Base-by-base conservation (phyloP, 2,797 vertebrate genomes). In the Cynopterus sphinx region DNA sequence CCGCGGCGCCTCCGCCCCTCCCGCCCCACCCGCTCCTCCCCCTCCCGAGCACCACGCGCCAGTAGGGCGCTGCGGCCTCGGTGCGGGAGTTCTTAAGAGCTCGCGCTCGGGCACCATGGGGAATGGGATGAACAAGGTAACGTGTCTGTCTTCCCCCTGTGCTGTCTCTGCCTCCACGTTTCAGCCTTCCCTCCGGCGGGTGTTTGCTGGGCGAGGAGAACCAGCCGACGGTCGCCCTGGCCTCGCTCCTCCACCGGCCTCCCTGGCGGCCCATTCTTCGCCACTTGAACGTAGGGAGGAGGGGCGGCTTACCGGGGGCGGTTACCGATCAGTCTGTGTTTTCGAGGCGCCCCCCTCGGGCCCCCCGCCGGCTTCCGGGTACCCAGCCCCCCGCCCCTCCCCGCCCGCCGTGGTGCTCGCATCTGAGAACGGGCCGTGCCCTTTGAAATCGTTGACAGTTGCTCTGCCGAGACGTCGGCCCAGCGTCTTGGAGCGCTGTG, bases 41-140 rank as follows among this genome's bases (percentile, higher is more conserved):
- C 59, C 82, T 63, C 92, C 51, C 2, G 67, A 15, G 15, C 1
- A 83, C 53, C 65, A 4, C 81, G 26, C 13, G 93, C 61, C 43
- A 19, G 13, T 17, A 6, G 67, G 1, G 95, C 91, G 87, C 77
- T 75, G 96, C 95, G 82, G 75, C 94, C 71, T 74, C 93, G 71
- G 68, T 53, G 93, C 96, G 91, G 55, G 74, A 71, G 94, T 95
- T 71, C 95, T 93, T 33, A 91, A 91, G 95, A 86, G 92, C 82
- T 94, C 96, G 96, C 97, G 61, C 4, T n/a, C 83, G 13, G 94
- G 88, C 98, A 96, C 97, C 98, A 98, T 98, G 98, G 98, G 98
- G 96, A 98, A 98, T 98, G 98, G 98, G 97, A 98, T 98, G 98
- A 98, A 98, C 98, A 98, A 98, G 98, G 98, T 98, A 98, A 98